These are phyloP conservation scores for Aplidium turbinatum DNA, from an alignment of 23 tunicate species.

Conservation along the genomic window DNA sequence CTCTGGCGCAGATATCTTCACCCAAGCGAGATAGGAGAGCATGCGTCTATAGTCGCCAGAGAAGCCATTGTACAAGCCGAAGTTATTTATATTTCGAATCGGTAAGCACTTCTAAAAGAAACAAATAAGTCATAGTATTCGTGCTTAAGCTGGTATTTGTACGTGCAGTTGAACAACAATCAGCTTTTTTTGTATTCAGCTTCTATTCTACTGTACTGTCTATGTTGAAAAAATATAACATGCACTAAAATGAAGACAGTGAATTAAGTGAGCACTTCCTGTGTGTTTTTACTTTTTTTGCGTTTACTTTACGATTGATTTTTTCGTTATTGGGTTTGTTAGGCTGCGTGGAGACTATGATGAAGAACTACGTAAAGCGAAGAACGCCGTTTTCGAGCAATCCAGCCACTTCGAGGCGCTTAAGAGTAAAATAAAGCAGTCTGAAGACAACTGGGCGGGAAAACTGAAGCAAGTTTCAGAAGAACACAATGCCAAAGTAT, in stretches of 20 bases:
- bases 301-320: too few species aligned
- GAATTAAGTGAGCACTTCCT: too few species aligned
- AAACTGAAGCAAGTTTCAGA: conserved; percentile 42
- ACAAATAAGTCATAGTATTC: too few species aligned
- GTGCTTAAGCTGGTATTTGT: too few species aligned
- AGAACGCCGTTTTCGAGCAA: conserved; percentile 58
- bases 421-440: conserved; percentile 27
- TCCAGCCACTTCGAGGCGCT: conserved; percentile 47
- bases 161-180: too few species aligned
- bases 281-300: too few species aligned
- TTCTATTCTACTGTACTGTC: too few species aligned
- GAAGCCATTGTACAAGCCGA: conserved; percentile 96
- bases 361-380: conserved; percentile 75
- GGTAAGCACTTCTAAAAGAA: too few species aligned
- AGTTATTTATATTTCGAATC: conserved; percentile 59
- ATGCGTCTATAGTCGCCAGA: conserved; percentile 73
- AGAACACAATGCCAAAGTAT: conserved; percentile 81
- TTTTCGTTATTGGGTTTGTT: not conserved
- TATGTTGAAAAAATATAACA: too few species aligned
- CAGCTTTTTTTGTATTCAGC: too few species aligned
- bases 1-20: conserved; percentile 62
- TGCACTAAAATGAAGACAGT: too few species aligned
- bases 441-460: conserved; percentile 40
- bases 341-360: conserved; percentile 89
- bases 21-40: conserved; percentile 80